Percentiles rank a stretch among this genome's conserved stretches.
phyloP scores from a whole-genome alignment of 2,113 vertebrate species.

The Thunnus maccoyii region DNA sequence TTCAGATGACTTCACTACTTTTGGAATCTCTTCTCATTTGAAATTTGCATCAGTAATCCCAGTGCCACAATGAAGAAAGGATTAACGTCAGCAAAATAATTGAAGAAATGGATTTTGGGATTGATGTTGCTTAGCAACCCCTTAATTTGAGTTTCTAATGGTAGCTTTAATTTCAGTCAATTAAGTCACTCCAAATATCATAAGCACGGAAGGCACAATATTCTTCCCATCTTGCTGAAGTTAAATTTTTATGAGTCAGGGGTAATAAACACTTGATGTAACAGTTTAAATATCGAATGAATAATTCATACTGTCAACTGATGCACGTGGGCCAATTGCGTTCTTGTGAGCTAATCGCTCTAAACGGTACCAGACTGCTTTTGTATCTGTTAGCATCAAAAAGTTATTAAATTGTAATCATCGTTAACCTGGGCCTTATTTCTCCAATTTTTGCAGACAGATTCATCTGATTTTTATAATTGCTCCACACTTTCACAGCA shows the following conservation, averaged over 20 bases:
- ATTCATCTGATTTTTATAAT: conserved; percentile 5
- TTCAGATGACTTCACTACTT: conserved; percentile 38
- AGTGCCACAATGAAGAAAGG: conserved; percentile 55
- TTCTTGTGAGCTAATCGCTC: conserved; percentile 4
- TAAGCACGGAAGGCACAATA: conserved; percentile 8
- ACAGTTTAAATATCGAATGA: conserved; percentile 43
- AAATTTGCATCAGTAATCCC: conserved; percentile 70
- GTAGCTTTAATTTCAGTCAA: conserved; percentile 55
- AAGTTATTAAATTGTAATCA: conserved; percentile 33
- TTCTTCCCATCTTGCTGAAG: conserved; percentile 7
- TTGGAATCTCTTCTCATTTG: conserved; percentile 31
- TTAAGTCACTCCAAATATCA: conserved; percentile 20
- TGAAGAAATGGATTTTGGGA: conserved; percentile 61
- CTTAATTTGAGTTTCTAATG: conserved; percentile 63
- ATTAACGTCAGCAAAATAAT: conserved; percentile 63
- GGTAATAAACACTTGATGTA: conserved; percentile 23
- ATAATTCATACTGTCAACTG: conserved; percentile 37
- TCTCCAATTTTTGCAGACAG: not conserved
- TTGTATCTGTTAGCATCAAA: conserved; percentile 23
- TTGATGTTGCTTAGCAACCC: conserved; percentile 65
- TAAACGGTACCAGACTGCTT: conserved; percentile 17
- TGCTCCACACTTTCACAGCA: not conserved
- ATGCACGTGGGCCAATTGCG: not conserved
- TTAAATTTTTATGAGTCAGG: conserved; percentile 8
- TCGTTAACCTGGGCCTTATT: conserved; percentile 37